These are phyloP conservation scores for Lathronympha strigana DNA, from an alignment of 2,888 invertebrate species.

Conservation along the genomic window DNA sequence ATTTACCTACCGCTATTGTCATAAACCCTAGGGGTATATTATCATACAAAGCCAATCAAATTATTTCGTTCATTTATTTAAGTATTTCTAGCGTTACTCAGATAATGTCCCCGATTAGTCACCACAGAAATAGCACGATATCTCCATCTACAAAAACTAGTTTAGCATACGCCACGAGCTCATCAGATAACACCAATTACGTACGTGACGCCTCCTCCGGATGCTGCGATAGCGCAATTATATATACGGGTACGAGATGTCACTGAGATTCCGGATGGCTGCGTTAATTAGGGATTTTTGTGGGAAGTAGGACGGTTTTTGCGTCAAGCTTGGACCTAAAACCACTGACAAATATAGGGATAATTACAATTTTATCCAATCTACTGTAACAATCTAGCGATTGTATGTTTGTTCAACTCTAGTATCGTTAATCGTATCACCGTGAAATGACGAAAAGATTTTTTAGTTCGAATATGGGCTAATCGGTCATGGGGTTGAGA, in stretches of 20 bases:
- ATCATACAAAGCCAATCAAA: no score
- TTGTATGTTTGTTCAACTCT: no score
- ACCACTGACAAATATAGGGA: neutral
- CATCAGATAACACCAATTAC: slow-evolving; percentile 78
- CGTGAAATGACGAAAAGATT: no score
- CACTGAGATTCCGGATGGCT: neutral
- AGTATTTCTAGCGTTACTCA: no score
- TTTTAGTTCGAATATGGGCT: no score
- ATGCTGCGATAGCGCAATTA: slow-evolving; percentile 39
- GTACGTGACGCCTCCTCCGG: slow-evolving; percentile 77
- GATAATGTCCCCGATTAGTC: neutral
- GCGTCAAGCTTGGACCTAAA: neutral
- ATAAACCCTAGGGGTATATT: no score
- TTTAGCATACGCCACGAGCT: slow-evolving; percentile 73
- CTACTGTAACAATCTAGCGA: no score
- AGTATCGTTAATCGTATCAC: no score
- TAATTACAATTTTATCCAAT: no score
- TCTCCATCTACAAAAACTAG: slow-evolving; percentile 62
- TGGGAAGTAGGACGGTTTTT: neutral
- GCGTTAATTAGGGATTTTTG: slow-evolving; percentile 22
- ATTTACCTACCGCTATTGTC: no score
- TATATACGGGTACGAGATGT: slow-evolving; percentile 15
- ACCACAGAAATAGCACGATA: slow-evolving; percentile 46
- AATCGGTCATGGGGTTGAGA: no score
- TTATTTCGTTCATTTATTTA: no score